A percentile compares a stretch with the other conserved stretches of the same genome.
Conservation (phyloP, 2,888 invertebrate genomes). For the Phlogophora meticulosa region DNA sequence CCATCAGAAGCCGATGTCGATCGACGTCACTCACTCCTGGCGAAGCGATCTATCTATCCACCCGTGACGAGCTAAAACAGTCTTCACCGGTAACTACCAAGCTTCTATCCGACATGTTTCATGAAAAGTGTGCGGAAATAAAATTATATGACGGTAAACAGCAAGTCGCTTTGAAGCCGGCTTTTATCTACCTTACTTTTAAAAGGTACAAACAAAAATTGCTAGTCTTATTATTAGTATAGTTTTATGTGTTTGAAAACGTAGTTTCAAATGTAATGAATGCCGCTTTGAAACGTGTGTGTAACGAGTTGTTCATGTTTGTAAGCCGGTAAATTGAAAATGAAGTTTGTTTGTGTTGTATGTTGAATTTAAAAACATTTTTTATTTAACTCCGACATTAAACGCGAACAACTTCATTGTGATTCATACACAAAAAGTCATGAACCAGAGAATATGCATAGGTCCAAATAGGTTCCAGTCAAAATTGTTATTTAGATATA, state of each 20-base stretch:
- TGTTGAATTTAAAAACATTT: neutral
- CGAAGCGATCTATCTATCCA: constrained; percentile 65
- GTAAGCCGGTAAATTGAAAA: neutral
- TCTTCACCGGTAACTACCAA: constrained; percentile 60
- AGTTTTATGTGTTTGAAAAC: constrained; percentile 14
- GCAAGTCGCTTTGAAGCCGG: constrained; percentile 19
- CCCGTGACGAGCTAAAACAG: constrained; percentile 68
- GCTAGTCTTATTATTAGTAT: constrained; percentile 15
- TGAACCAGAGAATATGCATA: neutral
- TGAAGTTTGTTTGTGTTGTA: neutral
- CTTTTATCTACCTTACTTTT: neutral
- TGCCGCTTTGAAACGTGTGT: constrained; percentile 17
- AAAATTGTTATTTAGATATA: too few relatives aligned
- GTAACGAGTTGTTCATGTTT: constrained; percentile 11
- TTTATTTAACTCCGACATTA: too few relatives aligned
- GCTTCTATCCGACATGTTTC: constrained; percentile 56
- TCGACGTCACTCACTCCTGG: constrained; percentile 61
- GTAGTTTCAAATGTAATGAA: constrained; percentile 8
- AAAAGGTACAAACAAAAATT: constrained; percentile 6
- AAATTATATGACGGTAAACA: constrained; percentile 27
- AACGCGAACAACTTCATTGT: too few relatives aligned
- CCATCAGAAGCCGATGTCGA: constrained; percentile 35
- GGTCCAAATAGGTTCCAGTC: too few relatives aligned
- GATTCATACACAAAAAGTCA: neutral
- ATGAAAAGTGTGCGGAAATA: constrained; percentile 28